Conservation (phyloP, 2,797 vertebrate species). For the Ctenopoma kingsleyae region DNA sequence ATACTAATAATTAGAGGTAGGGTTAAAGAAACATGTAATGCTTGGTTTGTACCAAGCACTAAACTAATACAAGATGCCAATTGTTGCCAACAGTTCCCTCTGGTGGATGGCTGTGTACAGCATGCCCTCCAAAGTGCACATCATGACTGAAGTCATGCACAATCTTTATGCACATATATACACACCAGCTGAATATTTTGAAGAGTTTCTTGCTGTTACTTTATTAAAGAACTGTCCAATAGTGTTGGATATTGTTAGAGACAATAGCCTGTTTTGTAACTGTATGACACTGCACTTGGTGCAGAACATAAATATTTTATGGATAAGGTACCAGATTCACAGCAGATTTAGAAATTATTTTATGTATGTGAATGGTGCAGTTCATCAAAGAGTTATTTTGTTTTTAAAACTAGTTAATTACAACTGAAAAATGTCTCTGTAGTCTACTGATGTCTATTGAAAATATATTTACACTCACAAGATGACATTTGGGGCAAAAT, state of each 20-base stretch:
- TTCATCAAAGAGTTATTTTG: slow-evolving; percentile 5
- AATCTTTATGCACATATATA: slow-evolving; percentile 1
- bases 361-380: slow-evolving; percentile 22
- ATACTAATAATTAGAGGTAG: slow-evolving; percentile 66
- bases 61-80: slow-evolving; percentile 48
- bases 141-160: slow-evolving; percentile 22
- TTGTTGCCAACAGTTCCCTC: slow-evolving; percentile 55
- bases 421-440: slow-evolving; percentile 13
- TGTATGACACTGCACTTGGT: slow-evolving; percentile 5
- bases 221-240: slow-evolving; percentile 2
- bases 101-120: slow-evolving; percentile 39
- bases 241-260: neutral
- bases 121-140: slow-evolving; percentile 34
- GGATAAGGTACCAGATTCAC: slow-evolving; percentile 44
- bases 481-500: slow-evolving; percentile 25
- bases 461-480: slow-evolving; percentile 27
- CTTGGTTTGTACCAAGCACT: slow-evolving; percentile 32
- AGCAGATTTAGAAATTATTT: slow-evolving; percentile 33
- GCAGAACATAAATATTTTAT: slow-evolving; percentile 36
- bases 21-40: slow-evolving; percentile 65
- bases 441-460: slow-evolving; percentile 15
- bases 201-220: neutral
- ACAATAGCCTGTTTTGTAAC: neutral
- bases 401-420: slow-evolving; percentile 11
- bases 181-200: neutral